Evolutionary conservation across 53 echinoderm and acorn worm genomes (phyloP), one percentile per base, ranked within the genome.

Genomic region (Henricia sp.): DNA sequence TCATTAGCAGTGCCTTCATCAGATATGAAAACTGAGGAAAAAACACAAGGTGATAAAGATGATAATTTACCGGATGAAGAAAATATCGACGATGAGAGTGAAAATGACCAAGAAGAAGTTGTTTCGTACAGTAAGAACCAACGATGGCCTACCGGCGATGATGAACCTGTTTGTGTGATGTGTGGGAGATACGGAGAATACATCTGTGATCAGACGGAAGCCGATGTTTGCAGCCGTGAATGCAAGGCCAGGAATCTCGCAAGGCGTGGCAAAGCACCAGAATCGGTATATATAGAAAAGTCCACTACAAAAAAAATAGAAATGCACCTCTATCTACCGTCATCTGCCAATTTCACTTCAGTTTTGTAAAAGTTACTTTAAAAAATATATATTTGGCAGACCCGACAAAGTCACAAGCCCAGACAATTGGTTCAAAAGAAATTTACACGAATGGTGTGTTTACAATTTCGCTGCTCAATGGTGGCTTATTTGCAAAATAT

Each of bases 161-260:
- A 93, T 50, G 95, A 96, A 55, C 99, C 99, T 12, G 86, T 85
- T 13, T 99, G 99, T 82, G 90, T 95, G 28, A 57, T 99, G 27
- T 99, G 99, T 70, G 94, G 99, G 46, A 76, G 92, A 33, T 99
- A 99, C 63, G 99, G 94, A 34, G 99, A 92, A 44, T 99, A 99
- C 91, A 99, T 99, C 65, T 99, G 99, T 82, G 91, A 92, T 54
- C 90, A 91, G 87, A 99, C 99, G 0, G 99, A 99, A 37, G 92
- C 69, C 0, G 99, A 99, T 82, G 83, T 99, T 3, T 99, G 99
- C 70, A 99, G 99, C 77, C 84, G 95, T 67, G 99, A 99, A 63
- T 99, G 99, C 70, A 99, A 99, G 82, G 94, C 99, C 28, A 95
- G 85, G 41, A 94, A 99, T 64, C 55, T 99, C 70, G 89, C 92